Conservation (phyloP, 2,888 invertebrate species). For the Spialia ferax region DNA sequence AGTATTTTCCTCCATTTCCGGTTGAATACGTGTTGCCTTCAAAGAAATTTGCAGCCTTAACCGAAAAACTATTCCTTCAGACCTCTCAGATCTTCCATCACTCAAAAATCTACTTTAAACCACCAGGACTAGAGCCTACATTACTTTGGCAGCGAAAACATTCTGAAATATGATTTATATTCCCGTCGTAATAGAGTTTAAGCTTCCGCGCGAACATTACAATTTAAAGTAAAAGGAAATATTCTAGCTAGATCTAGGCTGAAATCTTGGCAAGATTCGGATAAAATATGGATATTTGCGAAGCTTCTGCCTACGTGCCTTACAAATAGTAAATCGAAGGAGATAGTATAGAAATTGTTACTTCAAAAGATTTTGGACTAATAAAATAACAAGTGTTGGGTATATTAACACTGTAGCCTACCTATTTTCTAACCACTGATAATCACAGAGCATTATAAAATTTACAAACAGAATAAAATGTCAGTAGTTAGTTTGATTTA, state of each 20-base stretch:
- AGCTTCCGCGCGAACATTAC: constrained; percentile 36
- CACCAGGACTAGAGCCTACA: background rate
- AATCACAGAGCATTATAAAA: too few species aligned
- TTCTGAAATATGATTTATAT: constrained; percentile 38
- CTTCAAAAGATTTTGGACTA: background rate
- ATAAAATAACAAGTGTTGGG: too few species aligned
- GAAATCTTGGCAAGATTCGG: constrained; percentile 31
- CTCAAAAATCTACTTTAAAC: constrained; percentile 1
- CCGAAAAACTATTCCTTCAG: constrained; percentile 36
- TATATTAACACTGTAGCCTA: too few species aligned
- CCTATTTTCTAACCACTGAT: too few species aligned
- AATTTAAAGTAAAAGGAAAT: constrained; percentile 37
- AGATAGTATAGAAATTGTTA: constrained; percentile 9
- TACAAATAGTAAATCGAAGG: constrained; percentile 25
- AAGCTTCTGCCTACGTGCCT: constrained; percentile 13
- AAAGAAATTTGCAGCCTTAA: constrained; percentile 34
- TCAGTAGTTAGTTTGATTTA: background rate
- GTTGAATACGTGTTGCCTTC: constrained; percentile 39
- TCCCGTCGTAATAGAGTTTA: constrained; percentile 37
- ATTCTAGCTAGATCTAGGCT: constrained; percentile 36
- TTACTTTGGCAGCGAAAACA: background rate
- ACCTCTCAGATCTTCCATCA: background rate
- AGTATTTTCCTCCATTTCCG: constrained; percentile 43
- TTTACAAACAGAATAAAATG: background rate
- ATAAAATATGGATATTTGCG: constrained; percentile 36